Percentiles rank a stretch among this genome's conserved stretches.
Evolutionary conservation across 2,888 invertebrate species (phyloP).

Genomic region (Marasmarcha lunaedactyla): DNA sequence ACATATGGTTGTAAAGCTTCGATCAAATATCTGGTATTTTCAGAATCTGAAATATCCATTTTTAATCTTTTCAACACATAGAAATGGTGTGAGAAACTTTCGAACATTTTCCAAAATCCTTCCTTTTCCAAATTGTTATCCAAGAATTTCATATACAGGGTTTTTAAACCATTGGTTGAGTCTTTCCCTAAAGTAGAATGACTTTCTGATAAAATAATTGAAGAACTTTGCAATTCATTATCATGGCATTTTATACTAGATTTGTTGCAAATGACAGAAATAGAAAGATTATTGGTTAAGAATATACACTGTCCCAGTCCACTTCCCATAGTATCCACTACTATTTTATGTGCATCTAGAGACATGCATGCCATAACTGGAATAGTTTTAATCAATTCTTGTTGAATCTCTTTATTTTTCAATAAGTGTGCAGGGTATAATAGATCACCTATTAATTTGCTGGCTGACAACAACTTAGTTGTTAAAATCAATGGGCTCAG

Average conservation of each 20-base stretch:
- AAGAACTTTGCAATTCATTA: too few species aligned
- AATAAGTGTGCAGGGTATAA: constrained; percentile 47
- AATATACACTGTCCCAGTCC: constrained; percentile 32
- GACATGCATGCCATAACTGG: constrained; percentile 44
- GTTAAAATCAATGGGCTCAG: constrained; percentile 40
- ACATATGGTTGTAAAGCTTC: constrained; percentile 35
- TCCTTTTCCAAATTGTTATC: constrained; percentile 32
- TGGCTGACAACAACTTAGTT: constrained; percentile 37
- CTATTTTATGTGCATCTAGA: constrained; percentile 29
- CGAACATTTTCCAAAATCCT: constrained; percentile 38
- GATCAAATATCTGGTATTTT: constrained; percentile 35
- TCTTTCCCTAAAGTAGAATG: constrained; percentile 22
- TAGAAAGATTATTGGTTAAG: constrained; percentile 22
- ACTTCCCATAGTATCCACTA: constrained; percentile 19
- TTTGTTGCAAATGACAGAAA: constrained; percentile 37
- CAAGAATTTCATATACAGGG: constrained; percentile 44
- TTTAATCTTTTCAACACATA: constrained; percentile 41
- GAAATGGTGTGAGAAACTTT: constrained; percentile 41
- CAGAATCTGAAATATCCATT: constrained; percentile 30
- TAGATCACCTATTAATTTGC: constrained; percentile 49
- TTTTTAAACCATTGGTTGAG: constrained; percentile 29
- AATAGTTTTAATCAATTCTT: constrained; percentile 27
- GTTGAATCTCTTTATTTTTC: constrained; percentile 36
- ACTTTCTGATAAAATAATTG: constrained; percentile 2
- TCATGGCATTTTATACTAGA: constrained; percentile 28